These are phyloP conservation scores for Xenops minutus DNA, from an alignment of 2,797 vertebrate species.

Conservation along the genomic window DNA sequence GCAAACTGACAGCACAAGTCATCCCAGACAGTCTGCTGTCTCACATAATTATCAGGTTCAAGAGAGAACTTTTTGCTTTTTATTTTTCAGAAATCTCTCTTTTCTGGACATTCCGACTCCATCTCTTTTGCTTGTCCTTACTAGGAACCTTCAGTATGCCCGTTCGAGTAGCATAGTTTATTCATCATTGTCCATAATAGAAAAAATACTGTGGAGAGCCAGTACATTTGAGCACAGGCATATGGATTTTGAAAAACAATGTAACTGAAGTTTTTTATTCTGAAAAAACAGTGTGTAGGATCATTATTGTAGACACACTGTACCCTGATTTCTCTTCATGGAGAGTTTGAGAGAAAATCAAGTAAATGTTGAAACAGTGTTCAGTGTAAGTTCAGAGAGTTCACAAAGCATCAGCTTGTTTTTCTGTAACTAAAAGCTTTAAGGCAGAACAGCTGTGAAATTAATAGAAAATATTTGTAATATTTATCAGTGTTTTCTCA, in stretches of 20 bases:
- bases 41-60: constrained; percentile 82
- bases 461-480: neutral
- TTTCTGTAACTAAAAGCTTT: constrained; percentile 79
- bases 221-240: neutral
- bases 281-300: neutral
- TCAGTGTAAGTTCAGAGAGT: constrained; percentile 81
- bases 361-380: constrained; percentile 78
- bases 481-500: neutral
- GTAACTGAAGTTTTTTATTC: constrained; percentile 12
- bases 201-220: neutral
- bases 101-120: constrained; percentile 81
- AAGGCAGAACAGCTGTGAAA: neutral
- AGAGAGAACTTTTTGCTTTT: constrained; percentile 79
- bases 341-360: constrained; percentile 80
- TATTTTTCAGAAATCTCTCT: constrained; percentile 80
- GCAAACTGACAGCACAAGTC: constrained; percentile 81
- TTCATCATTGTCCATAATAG: constrained; percentile 75
- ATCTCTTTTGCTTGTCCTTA: constrained; percentile 80
- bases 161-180: constrained; percentile 77
- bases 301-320: neutral
- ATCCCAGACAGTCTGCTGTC: constrained; percentile 78
- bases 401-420: constrained; percentile 78
- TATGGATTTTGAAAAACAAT: constrained; percentile 1
- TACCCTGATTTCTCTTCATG: constrained; percentile 83
- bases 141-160: constrained; percentile 80